These are phyloP conservation scores for Diploptera punctata DNA, from an alignment of 2,888 invertebrate genomes.

Conservation along the genomic window DNA sequence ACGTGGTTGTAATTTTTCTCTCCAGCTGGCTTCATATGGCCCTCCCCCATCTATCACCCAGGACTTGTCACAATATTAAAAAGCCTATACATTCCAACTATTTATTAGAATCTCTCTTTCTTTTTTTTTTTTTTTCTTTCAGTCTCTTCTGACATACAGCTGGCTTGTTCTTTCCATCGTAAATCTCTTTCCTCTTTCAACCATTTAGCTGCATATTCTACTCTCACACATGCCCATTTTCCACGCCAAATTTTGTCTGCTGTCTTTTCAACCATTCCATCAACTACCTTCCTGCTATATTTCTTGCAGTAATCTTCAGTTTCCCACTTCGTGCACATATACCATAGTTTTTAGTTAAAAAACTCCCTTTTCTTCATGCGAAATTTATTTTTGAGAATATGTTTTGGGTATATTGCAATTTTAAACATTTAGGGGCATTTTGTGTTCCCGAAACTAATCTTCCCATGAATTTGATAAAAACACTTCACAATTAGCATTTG, in stretches of 20 bases:
- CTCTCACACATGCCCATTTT: conserved; percentile 13
- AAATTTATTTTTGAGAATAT: too few species aligned
- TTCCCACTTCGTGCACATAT: too few species aligned
- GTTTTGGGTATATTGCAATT: too few species aligned
- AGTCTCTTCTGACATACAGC: not conserved
- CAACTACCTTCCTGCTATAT: not conserved
- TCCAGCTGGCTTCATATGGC: conserved; percentile 9
- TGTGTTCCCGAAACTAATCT: too few species aligned
- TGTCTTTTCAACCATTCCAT: conserved; percentile 1
- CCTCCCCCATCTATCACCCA: conserved; percentile 3
- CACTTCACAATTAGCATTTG: too few species aligned
- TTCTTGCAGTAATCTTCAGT: too few species aligned
- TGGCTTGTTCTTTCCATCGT: not conserved
- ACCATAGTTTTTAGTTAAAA: too few species aligned
- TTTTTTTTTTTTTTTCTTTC: not conserved
- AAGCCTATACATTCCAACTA: conserved; percentile 18
- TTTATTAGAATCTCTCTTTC: not conserved
- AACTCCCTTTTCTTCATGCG: too few species aligned
- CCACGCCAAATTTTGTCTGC: not conserved
- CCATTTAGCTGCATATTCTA: conserved; percentile 14
- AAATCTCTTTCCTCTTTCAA: conserved; percentile 10
- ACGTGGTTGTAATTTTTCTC: conserved; percentile 17
- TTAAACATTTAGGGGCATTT: too few species aligned
- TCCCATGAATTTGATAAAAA: too few species aligned
- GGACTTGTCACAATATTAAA: conserved; percentile 21